Percentiles rank a stretch among this genome's conserved stretches.
Evolutionary conservation across 2,888 invertebrate species (phyloP).

Genomic region (Tipula vernalis): DNA sequence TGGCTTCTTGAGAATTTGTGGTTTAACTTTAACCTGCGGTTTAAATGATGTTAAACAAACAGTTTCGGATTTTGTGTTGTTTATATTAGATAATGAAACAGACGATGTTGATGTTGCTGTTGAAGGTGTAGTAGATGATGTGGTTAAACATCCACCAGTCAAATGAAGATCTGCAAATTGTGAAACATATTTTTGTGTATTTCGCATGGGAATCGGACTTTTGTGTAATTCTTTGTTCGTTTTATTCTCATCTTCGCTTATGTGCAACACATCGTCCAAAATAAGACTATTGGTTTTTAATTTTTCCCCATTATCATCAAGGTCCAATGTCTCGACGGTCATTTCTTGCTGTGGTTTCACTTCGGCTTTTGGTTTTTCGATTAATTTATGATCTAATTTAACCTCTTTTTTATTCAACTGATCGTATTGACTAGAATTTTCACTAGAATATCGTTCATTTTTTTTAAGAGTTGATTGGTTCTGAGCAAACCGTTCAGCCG

Average conservation of each 20-base stretch:
- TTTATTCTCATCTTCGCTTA: constrained; percentile 19
- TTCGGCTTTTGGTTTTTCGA: constrained; percentile 18
- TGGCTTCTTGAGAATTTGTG: constrained; percentile 62
- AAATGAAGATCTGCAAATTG: constrained; percentile 52
- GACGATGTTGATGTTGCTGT: constrained; percentile 20
- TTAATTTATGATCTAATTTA: constrained; percentile 22
- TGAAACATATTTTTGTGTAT: constrained; percentile 48
- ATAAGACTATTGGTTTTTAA: constrained; percentile 10
- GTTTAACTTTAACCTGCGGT: constrained; percentile 68
- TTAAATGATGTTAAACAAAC: constrained; percentile 36
- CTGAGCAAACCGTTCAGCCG: constrained; percentile 65
- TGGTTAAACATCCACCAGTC: constrained; percentile 40
- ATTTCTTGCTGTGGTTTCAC: constrained; percentile 18
- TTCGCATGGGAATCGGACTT: constrained; percentile 44
- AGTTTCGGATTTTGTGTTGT: constrained; percentile 17
- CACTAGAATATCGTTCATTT: constrained; percentile 29
- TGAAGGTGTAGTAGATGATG: constrained; percentile 20
- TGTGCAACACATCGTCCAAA: constrained; percentile 18
- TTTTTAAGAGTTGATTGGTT: constrained; percentile 69
- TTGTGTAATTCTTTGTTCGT: constrained; percentile 22
- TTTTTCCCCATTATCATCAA: not conserved
- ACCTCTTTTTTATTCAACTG: constrained; percentile 18
- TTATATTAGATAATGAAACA: constrained; percentile 23
- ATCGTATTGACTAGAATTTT: constrained; percentile 9
- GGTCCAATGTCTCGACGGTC: not conserved